phyloP scores from a whole-genome alignment of 2,797 vertebrate genomes.

The Schizopygopsis malacanthus region DNA sequence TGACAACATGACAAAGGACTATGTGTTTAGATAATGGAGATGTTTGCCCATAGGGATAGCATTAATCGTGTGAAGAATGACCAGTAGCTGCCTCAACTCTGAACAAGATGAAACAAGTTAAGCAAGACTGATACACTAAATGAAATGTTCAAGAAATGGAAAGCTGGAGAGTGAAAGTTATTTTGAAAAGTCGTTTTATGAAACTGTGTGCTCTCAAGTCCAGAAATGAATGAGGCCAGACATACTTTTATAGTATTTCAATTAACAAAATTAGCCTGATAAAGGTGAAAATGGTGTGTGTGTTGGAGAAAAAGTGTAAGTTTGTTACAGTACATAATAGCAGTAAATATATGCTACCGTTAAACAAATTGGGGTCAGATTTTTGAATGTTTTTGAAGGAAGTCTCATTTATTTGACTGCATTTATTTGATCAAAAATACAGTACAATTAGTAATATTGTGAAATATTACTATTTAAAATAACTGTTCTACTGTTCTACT shows the following conservation, averaged over 20 bases:
- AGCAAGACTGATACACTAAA: slow-evolving; percentile 24
- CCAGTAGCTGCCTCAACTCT: slow-evolving; percentile 56
- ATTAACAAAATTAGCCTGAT: neutral
- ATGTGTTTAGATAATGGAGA: slow-evolving; percentile 68
- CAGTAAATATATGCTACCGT: neutral
- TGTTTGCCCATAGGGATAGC: slow-evolving; percentile 65
- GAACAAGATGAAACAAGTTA: slow-evolving; percentile 56
- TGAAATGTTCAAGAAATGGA: neutral
- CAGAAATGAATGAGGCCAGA: neutral
- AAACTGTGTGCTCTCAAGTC: neutral
- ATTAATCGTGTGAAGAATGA: slow-evolving; percentile 65
- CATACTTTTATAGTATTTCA: neutral
- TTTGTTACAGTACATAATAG: neutral
- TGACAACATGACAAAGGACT: slow-evolving; percentile 68
- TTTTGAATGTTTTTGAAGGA: neutral
- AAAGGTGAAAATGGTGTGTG: neutral
- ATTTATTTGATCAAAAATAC: neutral
- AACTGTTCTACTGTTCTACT: neutral
- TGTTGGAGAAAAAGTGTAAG: neutral
- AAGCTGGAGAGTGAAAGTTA: slow-evolving; percentile 23
- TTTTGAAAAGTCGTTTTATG: neutral
- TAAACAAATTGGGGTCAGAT: neutral
- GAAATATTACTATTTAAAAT: neutral
- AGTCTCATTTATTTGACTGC: neutral
- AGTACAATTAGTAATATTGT: neutral